Base-by-base conservation (phyloP, 2,113 vertebrate species). In the Mastomys natalensis region DNA sequence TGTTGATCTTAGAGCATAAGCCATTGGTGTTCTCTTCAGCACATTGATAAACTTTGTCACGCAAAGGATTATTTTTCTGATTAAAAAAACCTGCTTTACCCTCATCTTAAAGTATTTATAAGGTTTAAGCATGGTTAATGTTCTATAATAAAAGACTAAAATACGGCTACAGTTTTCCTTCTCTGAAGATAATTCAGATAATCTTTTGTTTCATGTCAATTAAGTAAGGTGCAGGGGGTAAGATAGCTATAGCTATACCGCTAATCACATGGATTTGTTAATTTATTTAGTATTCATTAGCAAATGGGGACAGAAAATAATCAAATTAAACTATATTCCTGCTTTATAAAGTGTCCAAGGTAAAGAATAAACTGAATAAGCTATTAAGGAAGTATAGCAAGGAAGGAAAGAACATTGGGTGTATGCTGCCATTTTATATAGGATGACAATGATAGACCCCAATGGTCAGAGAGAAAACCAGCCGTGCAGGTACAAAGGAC, bases 381-480 rank as follows among this genome's bases (percentile, higher is more conserved):
- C 45, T 87, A 70, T 0, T 37, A 19, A 95, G 66, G 91, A 93
- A 95, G 87, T 86, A 76, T 0, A 95, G 11, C 19, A 87, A 31
- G 19, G 17, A 78, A 95, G 62, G 45, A 45, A 58, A 11, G 51
- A 45, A 16, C 26, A 45, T 34, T 29, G 9, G 3, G 45, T 29
- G 4, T 29, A 48, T 76, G 19, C 1, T 89, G 51, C 24, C 51
- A 89, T 89, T 93, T 89, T 95, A 92, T 73, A 55, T 5, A 76
- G 68, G 4, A 76, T 72, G 60, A 51, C 78, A 43, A 64, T 7
- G 21, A 87, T 51, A 90, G 80, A 90, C 43, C 81, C 26, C 26
- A 90, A 3, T 68, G 13, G 78, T 48, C 70, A 90, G 95, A 93
- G 55, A 94, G 77, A 88, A 95, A 94, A 72, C 62, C 26, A 85